Base-by-base conservation (phyloP, 1,140 invertebrate species). In the Drosophila nigromelanica region DNA sequence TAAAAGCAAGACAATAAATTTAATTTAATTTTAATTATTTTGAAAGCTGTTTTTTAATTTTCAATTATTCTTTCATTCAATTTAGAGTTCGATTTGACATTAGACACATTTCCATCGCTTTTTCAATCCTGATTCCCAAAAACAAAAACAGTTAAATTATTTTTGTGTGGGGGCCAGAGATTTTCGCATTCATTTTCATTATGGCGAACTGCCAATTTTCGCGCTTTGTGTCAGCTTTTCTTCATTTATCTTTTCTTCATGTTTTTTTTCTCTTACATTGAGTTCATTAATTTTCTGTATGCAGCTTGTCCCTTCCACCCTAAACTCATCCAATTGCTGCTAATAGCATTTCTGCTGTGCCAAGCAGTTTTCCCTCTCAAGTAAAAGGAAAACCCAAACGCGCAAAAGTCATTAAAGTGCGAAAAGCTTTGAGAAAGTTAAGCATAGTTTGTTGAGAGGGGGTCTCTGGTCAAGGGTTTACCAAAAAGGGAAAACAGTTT, bases 151-250 rank as follows among this genome's bases (percentile, higher is more conserved):
- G 47, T 48, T 30, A 10, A 51, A 51, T 5, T 40, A 5, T 54
- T 48, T 24, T 15, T 60, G 15, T 6, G 10, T 14, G 14, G 11
- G 1, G 15, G 8, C 18, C 10, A 18, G 11, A 70, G 37, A 24
- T 58, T 68, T 54, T 48, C 12, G 18, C 55, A 54, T 75, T 75
- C 33, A 71, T 71, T 64, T 75, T 71, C 60, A 71, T 72, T 64
- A 72, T 59, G 60, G 60, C 55, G 27, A 66, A 55, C 48, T 72
- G 60, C 55, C 68, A 72, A 60, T 72, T 75, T 50, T 72, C 27
- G 40, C 55, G 39, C 60, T 50, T 55, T 40, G 15, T 71, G 52
- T 58, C 52, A 58, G 52, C 30, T 54, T 69, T 70, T 55, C 42
- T n/a, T 18, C 42, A 70, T 63, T 52, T 59, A 51, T 67, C 37